These are phyloP conservation scores for Mirza zaza DNA, from an alignment of 2,113 vertebrate genomes.

Conservation along the genomic window DNA sequence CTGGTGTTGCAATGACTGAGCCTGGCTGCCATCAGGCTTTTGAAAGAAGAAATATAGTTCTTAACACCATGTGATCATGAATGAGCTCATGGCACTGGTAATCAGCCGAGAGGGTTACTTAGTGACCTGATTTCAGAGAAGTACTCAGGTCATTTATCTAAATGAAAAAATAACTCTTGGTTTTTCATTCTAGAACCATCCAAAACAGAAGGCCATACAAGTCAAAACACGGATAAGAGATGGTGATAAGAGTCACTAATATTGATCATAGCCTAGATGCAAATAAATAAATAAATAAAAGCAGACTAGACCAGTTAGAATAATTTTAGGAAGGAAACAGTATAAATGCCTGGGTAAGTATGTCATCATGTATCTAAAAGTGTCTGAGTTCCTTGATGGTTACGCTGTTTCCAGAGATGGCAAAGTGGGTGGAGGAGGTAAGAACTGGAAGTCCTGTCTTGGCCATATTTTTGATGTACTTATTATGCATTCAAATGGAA, in stretches of 20 bases:
- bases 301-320: background rate
- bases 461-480: background rate
- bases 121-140: constrained; percentile 5
- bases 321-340: background rate
- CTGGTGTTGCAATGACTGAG: background rate
- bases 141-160: background rate
- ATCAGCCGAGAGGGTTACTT: constrained; percentile 14
- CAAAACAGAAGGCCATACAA: background rate
- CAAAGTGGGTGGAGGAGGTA: background rate
- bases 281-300: background rate
- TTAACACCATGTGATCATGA: background rate
- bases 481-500: background rate
- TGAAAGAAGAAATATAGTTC: background rate
- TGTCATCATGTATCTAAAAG: background rate
- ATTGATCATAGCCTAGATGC: background rate
- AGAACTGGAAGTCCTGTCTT: background rate
- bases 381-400: background rate
- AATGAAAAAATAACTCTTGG: background rate
- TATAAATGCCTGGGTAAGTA: background rate
- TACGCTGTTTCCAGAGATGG: background rate
- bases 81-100: constrained; percentile 22
- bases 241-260: background rate
- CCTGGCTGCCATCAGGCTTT: background rate
- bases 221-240: background rate
- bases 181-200: constrained; percentile 22